Percentiles rank a stretch among this genome's conserved stretches.
phyloP scores from a whole-genome alignment of 2,888 invertebrate species.

The Microctonus hyperodae region DNA sequence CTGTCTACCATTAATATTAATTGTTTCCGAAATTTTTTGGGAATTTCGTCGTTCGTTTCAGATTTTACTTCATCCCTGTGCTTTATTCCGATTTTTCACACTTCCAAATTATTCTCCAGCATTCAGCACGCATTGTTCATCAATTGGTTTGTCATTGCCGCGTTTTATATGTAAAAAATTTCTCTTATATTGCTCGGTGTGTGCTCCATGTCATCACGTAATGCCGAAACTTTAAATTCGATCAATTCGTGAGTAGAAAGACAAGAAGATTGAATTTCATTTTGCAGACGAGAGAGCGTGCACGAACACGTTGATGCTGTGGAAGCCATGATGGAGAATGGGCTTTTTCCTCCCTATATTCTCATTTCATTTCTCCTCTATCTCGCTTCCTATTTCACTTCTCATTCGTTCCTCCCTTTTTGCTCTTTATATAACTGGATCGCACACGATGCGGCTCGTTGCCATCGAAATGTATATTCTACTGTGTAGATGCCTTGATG shows the following conservation, averaged over 20 bases:
- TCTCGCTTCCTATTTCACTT: background rate
- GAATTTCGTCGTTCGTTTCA: no score
- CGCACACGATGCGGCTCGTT: slow-evolving; percentile 14
- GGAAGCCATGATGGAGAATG: background rate
- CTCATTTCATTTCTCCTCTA: background rate
- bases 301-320: background rate
- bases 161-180: slow-evolving; percentile 5
- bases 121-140: background rate
- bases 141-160: background rate
- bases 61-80: no score
- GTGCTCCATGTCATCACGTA: slow-evolving; percentile 7
- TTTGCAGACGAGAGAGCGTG: slow-evolving; percentile 16
- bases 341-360: background rate
- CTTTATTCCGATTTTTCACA: no score
- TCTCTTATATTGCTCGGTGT: slow-evolving; percentile 12
- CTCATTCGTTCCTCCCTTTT: background rate
- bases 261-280: slow-evolving; percentile 40
- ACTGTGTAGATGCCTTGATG: slow-evolving; percentile 4
- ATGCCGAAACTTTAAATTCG: slow-evolving; percentile 33
- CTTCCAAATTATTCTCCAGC: background rate
- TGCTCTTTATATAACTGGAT: background rate
- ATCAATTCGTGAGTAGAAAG: slow-evolving; percentile 37
- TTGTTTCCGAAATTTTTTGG: no score
- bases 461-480: slow-evolving; percentile 24
- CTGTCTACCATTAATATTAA: no score